Evolutionary conservation across 2,888 invertebrate genomes (phyloP), one percentile per base, ranked within the genome.

Genomic region (Phortica magna): DNA sequence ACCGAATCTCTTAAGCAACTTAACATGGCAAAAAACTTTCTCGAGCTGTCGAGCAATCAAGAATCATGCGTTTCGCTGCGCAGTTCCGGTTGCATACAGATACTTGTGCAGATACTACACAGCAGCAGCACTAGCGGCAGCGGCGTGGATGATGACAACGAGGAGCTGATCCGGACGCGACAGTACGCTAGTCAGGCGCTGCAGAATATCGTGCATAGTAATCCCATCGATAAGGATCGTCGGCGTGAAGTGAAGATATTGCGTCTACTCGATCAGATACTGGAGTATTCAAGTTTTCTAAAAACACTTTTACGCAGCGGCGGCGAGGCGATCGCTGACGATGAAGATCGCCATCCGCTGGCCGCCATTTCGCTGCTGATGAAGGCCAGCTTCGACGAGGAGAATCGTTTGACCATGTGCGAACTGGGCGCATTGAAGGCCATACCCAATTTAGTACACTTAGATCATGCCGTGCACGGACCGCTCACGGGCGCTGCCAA

Each of bases 331-430:
- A 92, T 93, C 61, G 93, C 94, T 83, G 95, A 95, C 82, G 95
- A 96, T 82, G 93, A 94, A 59, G 96, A 96, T 78, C 95, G 95
- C 78, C 98, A 98, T 93, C 98, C 98, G 0, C 95, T 97, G 78
- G 95, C 97, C 80, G 96, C 97, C 70, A 96, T 98, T 79, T 98
- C 98, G 14, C 96, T 98, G 77, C 93, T 99, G 70, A 99, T 99
- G 98, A 98, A 98, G 90, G 93, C 98, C 39, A 98, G 99, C 0
- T 99, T 99, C 91, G 99, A 99, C 90, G 98, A 99, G 90, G 98
- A 98, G 82, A 98, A 99, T 90, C 94, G 99, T 14, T 97, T 97
- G 91, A 98, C 98, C 0, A 99, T 99, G 93, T 98, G 98, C 90
- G 96, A 97, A 84, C 92, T 99, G 64, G 99, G 99, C 43, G 98